Evolutionary conservation across 2,113 vertebrate species (phyloP), one percentile per base, ranked within the genome.

Genomic region (Gorsachius goisagi): DNA sequence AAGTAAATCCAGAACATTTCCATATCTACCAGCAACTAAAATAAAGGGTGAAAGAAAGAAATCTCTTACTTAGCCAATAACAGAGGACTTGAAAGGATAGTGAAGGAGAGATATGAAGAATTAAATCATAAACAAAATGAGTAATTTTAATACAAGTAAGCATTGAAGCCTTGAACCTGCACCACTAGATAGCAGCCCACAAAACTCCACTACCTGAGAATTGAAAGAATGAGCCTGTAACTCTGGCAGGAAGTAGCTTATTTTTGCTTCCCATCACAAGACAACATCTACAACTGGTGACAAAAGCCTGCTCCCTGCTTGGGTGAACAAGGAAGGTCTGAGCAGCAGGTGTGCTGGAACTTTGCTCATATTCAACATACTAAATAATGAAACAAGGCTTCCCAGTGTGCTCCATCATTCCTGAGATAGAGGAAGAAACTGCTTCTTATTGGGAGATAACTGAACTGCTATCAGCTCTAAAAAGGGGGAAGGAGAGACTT

Each of bases 391-490:
- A 76, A 67, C 21, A 52, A 69, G n/a, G 37, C 27, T 62, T 72
- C 59, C 55, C 41, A 15, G 47, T n/a, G 44, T 10, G 39, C 19
- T 69, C 56, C 53, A 44, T 16, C 37, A 17, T 27, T 19, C 22
- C 20, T 0, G 2, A 91, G 23, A 21, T 0, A 23, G 15, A 79
- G 30, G 9, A 52, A 85, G 30, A 26, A 74, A 44, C 7, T 41
- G 32, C 20, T n/a, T 58, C 60, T 58, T 28, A 7, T 8, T 16
- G 9, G 8, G 21, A n/a, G 45, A 33, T 12, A 77, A 71, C 0
- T 18, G 11, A 68, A 27, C 12, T 59, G 17, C 28, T 47, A 19
- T 5, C 23, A 58, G 6, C 26, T 82, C 56, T 75, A 49, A 47
- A n/a, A 68, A 35, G 3, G 0, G 24, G 3, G 5, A 55, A 85